Evolutionary conservation across 2,888 invertebrate genomes (phyloP), one percentile per base, ranked within the genome.

Genomic region (Hipparchia sbordonii): DNA sequence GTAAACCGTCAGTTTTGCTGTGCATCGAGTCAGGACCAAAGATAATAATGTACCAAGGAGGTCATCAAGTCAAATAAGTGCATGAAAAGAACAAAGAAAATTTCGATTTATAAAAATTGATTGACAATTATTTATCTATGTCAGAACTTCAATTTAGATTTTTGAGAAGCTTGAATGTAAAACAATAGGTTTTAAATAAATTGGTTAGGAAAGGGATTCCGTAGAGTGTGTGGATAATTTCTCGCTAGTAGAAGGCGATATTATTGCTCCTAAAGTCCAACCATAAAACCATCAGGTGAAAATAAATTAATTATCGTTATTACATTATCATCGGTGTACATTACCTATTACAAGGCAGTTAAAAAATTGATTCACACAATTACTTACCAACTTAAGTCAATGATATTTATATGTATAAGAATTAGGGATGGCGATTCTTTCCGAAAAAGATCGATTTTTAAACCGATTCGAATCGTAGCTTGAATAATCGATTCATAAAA

Each of bases 1-100:
- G 96, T 95, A 95, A 96, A 94, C 95, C 95, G 95, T 94, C 95
- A 94, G 94, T 94, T 52, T 88, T 87, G 85, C 84, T 33, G 39
- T 82, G 81, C 84, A 48, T 8, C 6, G 7, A 48, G 48, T 48
- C 89, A 91, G 93, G 90, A 92, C 92, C 23, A 51, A 52, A 65
- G 65, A 65, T 33, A 65, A 65, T 65, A 65, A 65, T 33, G 48
- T 52, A 65, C 65, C 89, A 93, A 92, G 93, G 90, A 90, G 89
- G 77, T 77, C 71, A 72, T 51, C 69, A 71, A 70, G 67, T 77
- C 74, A 72, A 72, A 72, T 75, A 69, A 81, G 79, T 78, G 80
- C 80, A 83, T 84, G 85, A 85, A 82, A 84, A 84, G 82, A 83
- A 81, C 77, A 52, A 74, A 88, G 89, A 88, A 75, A 84, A 84